phyloP scores from a whole-genome alignment of 2,888 invertebrate species.

The Melinaea marsaeus region DNA sequence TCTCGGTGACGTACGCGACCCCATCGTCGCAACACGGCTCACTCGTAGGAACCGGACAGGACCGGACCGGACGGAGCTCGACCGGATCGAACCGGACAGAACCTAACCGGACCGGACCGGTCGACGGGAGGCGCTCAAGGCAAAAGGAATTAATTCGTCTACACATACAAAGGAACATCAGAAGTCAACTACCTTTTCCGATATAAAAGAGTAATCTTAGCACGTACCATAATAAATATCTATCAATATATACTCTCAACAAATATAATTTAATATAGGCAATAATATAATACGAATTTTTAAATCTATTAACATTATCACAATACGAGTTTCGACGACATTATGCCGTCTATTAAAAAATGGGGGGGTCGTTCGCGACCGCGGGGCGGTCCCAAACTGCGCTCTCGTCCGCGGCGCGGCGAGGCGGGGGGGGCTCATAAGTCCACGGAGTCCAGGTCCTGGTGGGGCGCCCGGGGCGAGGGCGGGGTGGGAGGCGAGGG shows the following conservation, averaged over 20 bases:
- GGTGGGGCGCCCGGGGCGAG: conserved; percentile 81
- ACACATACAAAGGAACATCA: conserved; percentile 48
- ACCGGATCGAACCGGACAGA: neutral
- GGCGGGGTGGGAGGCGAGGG: conserved; percentile 42
- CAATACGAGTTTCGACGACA: conserved; percentile 62
- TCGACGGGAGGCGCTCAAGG: conserved; percentile 35
- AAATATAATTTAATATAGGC: conserved; percentile 70
- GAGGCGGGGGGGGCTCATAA: conserved; percentile 62
- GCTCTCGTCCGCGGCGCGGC: conserved; percentile 30
- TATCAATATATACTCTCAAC: conserved; percentile 72
- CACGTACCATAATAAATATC: conserved; percentile 66
- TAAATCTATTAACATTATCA: conserved; percentile 67
- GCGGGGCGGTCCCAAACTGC: conserved; percentile 46
- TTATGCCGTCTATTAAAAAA: conserved; percentile 53
- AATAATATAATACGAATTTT: conserved; percentile 63
- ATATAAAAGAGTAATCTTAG: conserved; percentile 59
- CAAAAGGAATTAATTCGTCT: conserved; percentile 41
- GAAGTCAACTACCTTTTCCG: conserved; percentile 50
- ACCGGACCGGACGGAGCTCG: conserved; percentile 1
- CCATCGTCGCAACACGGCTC: too few relatives aligned
- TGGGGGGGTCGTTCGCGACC: conserved; percentile 48
- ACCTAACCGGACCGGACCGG: conserved; percentile 40
- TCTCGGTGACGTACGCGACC: conserved; percentile 30
- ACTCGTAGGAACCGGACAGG: too few relatives aligned
- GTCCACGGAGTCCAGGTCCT: conserved; percentile 86